Conservation (phyloP, 2,888 invertebrate species). For the Pandemis cinnamomeana region DNA sequence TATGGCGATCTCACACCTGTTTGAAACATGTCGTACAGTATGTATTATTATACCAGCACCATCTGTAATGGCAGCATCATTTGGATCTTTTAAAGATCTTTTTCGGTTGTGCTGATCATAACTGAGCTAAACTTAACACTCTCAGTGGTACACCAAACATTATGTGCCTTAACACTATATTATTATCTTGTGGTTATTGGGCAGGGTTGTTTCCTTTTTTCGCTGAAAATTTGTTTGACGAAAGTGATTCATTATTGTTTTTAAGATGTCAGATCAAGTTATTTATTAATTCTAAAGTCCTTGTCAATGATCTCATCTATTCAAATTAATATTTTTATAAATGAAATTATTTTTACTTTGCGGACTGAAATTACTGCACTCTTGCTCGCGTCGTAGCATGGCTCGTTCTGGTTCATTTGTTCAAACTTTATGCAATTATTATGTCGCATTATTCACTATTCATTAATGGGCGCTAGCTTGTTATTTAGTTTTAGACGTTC, state of each 20-base stretch:
- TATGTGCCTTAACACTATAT: not conserved
- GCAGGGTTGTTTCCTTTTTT: not conserved
- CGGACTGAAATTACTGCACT: not conserved
- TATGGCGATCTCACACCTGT: not conserved
- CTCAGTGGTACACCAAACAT: not conserved
- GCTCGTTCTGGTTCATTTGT: not conserved
- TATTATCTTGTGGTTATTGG: not conserved
- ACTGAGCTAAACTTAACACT: too few species aligned
- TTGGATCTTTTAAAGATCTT: too few species aligned
- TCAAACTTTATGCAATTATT: constrained; percentile 28
- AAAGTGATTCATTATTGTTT: too few species aligned
- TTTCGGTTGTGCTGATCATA: too few species aligned
- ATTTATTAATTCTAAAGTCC: too few species aligned
- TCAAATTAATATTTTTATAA: not conserved
- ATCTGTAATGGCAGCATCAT: too few species aligned
- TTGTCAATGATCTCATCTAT: not conserved
- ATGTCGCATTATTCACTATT: constrained; percentile 17
- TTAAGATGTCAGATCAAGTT: too few species aligned
- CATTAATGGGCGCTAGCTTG: constrained; percentile 15
- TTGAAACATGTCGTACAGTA: too few species aligned
- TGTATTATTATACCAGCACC: too few species aligned
- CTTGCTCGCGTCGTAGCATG: not conserved
- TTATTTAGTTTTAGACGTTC: not conserved
- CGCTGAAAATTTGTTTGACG: not conserved
- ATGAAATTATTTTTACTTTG: not conserved